These are phyloP conservation scores for Thaumatotibia leucotreta DNA, from an alignment of 1,140 invertebrate species.

Conservation along the genomic window DNA sequence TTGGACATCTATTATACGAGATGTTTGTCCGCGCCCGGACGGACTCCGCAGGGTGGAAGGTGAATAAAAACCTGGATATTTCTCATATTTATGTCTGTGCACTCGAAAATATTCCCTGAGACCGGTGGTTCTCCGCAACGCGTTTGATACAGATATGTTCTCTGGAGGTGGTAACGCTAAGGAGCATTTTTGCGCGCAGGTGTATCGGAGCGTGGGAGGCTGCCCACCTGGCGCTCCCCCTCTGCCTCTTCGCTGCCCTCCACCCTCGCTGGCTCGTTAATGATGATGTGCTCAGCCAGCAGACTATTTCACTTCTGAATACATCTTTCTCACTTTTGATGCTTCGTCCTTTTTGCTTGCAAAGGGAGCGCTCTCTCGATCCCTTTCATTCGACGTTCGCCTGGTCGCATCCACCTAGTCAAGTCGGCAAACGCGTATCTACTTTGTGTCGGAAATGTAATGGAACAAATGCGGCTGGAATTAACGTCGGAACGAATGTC, in stretches of 20 bases:
- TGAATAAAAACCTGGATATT: slow-evolving; percentile 69
- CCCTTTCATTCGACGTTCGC: slow-evolving; percentile 50
- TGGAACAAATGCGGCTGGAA: slow-evolving; percentile 76
- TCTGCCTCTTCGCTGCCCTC: slow-evolving; percentile 74
- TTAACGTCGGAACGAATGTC: slow-evolving; percentile 74
- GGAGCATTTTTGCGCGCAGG: slow-evolving; percentile 62
- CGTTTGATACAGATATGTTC: slow-evolving; percentile 46
- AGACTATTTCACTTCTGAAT: slow-evolving; percentile 79
- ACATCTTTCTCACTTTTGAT: slow-evolving; percentile 78
- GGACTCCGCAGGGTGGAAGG: slow-evolving; percentile 35
- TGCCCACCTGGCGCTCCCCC: slow-evolving; percentile 67
- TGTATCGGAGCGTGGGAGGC: slow-evolving; percentile 57
- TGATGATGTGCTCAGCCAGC: slow-evolving; percentile 78
- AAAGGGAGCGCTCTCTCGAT: slow-evolving; percentile 30
- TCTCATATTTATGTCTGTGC: slow-evolving; percentile 73
- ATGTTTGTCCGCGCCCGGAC: slow-evolving; percentile 40
- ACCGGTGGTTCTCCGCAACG: slow-evolving; percentile 34
- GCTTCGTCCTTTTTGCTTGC: slow-evolving; percentile 48
- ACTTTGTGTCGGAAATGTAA: slow-evolving; percentile 76
- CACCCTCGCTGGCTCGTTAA: slow-evolving; percentile 75
- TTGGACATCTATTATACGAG: slow-evolving; percentile 51
- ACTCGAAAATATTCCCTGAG: slow-evolving; percentile 68
- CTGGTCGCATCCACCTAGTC: slow-evolving; percentile 73
- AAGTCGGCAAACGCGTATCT: slow-evolving; percentile 75
- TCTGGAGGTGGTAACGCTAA: slow-evolving; percentile 45